Percentiles rank a stretch among this genome's conserved stretches.
Conservation (phyloP, 2,797 vertebrate genomes). For the Odontamblyopus rebecca region DNA sequence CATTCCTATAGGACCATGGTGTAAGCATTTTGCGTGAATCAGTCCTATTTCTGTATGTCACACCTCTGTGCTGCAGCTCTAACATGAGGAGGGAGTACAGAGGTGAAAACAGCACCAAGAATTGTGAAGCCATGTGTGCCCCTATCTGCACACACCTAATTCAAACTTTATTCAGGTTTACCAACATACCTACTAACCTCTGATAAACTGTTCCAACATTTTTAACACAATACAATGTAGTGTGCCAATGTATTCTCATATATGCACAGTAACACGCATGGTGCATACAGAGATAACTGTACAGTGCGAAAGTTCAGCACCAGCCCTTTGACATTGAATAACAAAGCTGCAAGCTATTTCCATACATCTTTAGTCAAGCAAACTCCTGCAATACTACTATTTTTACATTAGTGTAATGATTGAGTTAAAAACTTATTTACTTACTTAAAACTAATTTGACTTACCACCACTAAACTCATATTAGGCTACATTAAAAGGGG, state of each 20-base stretch:
- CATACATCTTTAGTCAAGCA: too few species aligned
- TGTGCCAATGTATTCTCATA: neutral
- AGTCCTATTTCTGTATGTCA: slow-evolving; percentile 34
- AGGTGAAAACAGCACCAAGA: slow-evolving; percentile 21
- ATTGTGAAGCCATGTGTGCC: slow-evolving; percentile 7
- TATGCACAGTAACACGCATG: neutral
- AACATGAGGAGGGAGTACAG: slow-evolving; percentile 14
- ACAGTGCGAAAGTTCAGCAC: too few species aligned
- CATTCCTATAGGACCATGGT: slow-evolving; percentile 27
- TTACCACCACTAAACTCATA: too few species aligned
- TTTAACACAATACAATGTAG: neutral
- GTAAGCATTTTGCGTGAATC: slow-evolving; percentile 25
- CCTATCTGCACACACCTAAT: slow-evolving; percentile 2
- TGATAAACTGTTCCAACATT: neutral
- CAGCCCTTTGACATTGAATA: too few species aligned
- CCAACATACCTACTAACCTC: neutral
- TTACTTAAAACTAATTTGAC: too few species aligned
- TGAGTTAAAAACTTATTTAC: too few species aligned
- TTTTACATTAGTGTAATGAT: too few species aligned
- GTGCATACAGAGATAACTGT: too few species aligned
- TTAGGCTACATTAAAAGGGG: too few species aligned
- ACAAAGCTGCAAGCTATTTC: too few species aligned
- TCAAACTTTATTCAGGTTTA: slow-evolving; percentile 13
- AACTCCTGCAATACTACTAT: too few species aligned
- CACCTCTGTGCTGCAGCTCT: slow-evolving; percentile 25